Base-by-base conservation (phyloP, 2,888 invertebrate genomes). In the Amiota communis region DNA sequence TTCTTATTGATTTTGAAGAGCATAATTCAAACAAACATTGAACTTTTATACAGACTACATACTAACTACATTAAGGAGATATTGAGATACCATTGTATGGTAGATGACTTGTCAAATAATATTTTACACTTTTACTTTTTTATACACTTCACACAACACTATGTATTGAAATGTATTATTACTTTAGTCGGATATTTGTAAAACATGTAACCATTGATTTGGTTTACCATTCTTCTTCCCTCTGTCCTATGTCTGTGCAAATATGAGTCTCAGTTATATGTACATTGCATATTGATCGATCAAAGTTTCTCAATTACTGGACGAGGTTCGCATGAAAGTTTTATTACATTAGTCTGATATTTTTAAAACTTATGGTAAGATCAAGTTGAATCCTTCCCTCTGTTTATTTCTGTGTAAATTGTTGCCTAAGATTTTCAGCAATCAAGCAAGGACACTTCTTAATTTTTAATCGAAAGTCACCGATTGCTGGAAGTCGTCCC, bases 81-180 rank as follows among this genome's bases (percentile, higher is more conserved):
- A 3, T 23, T 23, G 2, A 23, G 23, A 23, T 23, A 23, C 3
- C 23, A 3, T 23, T 2, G 2, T 36, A 36, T 36, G 2, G 36
- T 36, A 59, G 59, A 53, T 53, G 53, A 53, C 53, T 59, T 17
- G 20, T 11, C 15, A 17, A n/a, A 59, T 17, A 15, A 63, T 12
- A 46, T 63, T 63, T 63, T 63, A 17, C 46, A 64, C 64, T 64
- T 64, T 64, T 64, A 46, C 64, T 64, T 61, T n/a, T 64, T 64
- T n/a, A 15, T 46, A 46, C 56, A 13, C 56, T 56, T 56, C 56
- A 56, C 56, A 10, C 1, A 56, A 15, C n/a, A 13, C n/a, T n/a
- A 9, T n/a, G n/a, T n/a, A 11, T 8, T 56, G 36, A 36, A 56
- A 8, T 11, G 12, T 13, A 56, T 13, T 56, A 56, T 13, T 17